Evolutionary conservation across 2,888 invertebrate species (phyloP).

Genomic region (Notocelia uddmanniana): DNA sequence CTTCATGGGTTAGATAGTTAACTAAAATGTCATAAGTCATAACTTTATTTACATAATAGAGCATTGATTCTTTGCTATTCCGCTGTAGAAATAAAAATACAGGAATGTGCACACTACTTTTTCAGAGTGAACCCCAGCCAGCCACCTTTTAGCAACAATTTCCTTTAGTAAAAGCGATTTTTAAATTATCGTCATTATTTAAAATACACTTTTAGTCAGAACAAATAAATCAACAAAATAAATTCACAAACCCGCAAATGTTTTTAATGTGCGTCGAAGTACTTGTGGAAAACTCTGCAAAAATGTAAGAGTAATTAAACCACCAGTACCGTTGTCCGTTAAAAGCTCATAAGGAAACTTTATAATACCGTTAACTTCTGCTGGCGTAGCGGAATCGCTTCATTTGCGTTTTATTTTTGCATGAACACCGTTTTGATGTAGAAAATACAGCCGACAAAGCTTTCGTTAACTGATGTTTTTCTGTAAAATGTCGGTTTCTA

Average conservation of each 20-base stretch:
- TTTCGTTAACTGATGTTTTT: not conserved
- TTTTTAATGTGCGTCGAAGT: constrained; percentile 3
- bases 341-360: constrained; percentile 45
- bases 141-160: no score
- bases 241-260: not conserved
- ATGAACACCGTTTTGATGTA: constrained; percentile 21
- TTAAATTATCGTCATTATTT: no score
- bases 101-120: no score
- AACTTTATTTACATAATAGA: no score
- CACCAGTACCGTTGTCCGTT: constrained; percentile 31
- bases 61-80: no score
- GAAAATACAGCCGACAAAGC: not conserved
- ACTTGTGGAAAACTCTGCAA: constrained; percentile 20
- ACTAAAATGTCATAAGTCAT: no score
- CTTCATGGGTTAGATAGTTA: no score
- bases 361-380: constrained; percentile 44
- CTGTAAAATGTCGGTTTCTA: not conserved
- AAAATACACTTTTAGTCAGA: no score
- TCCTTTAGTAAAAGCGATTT: no score
- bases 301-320: constrained; percentile 40
- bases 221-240: not conserved
- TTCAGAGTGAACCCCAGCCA: no score
- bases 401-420: constrained; percentile 40
- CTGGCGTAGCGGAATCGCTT: constrained; percentile 37
- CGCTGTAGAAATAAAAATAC: no score